Percentiles rank a stretch among this genome's conserved stretches.
Evolutionary conservation across 1,140 invertebrate genomes (phyloP).

Genomic region (Maconellicoccus hirsutus): DNA sequence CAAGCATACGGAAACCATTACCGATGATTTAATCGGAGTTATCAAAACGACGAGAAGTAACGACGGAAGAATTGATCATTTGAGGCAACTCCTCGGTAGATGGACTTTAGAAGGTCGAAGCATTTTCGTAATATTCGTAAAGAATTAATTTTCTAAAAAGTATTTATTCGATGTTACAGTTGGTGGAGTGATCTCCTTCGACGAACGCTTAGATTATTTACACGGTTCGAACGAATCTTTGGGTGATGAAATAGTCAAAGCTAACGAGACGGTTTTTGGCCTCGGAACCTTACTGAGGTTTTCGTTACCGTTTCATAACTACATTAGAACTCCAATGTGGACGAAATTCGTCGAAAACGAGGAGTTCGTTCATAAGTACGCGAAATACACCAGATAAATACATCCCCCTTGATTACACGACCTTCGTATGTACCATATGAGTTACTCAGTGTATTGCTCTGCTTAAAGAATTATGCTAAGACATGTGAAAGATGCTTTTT

Average conservation of each 20-base stretch:
- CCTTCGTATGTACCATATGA: too few relatives aligned
- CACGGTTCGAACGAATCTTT: conserved; percentile 30
- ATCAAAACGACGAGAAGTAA: conserved; percentile 27
- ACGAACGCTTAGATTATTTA: conserved; percentile 38
- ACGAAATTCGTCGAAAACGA: conserved; percentile 35
- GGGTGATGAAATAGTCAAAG: conserved; percentile 35
- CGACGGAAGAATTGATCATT: conserved; percentile 26
- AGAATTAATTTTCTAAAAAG: too few relatives aligned
- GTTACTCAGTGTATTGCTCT: not conserved
- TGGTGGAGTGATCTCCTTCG: conserved; percentile 40
- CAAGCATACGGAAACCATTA: conserved; percentile 35
- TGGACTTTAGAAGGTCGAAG: conserved; percentile 36
- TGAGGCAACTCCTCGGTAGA: conserved; percentile 33
- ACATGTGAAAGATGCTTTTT: conserved; percentile 27
- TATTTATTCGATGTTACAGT: conserved; percentile 31
- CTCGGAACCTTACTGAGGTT: conserved; percentile 37
- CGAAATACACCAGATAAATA: too few relatives aligned
- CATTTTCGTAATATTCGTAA: not conserved
- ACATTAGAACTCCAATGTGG: conserved; percentile 35
- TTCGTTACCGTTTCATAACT: conserved; percentile 38
- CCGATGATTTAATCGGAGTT: conserved; percentile 35
- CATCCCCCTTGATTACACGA: too few relatives aligned
- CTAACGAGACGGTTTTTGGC: conserved; percentile 38
- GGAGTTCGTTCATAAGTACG: conserved; percentile 30
- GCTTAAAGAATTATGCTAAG: not conserved